Evolutionary conservation across 2,888 invertebrate genomes (phyloP), one percentile per base, ranked within the genome.

Genomic region (Dryocosmus kuriphilus): DNA sequence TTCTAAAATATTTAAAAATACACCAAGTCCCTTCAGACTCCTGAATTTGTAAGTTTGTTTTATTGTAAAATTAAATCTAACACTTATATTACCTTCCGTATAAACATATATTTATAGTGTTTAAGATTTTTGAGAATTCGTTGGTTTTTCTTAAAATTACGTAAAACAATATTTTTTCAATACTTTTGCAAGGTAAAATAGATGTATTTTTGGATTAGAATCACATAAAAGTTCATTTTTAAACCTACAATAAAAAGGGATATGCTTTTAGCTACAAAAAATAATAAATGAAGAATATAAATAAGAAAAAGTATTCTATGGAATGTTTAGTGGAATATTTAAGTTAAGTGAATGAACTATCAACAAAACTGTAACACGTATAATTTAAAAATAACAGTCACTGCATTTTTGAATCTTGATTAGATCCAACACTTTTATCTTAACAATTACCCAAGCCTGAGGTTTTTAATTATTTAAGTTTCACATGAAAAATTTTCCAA

Each of bases 21-120:
- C n/a, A 51, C n/a, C n/a, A n/a, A 51, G 51, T n/a, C 19, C 2
- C n/a, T 51, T n/a, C 19, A 11, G 35, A 32, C 32, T 35, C 11
- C 8, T 27, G 14, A 61, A 30, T 63, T 35, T 63, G 35, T 63
- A 35, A 35, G 35, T 63, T 35, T 4, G 0, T 35, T 22, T 35
- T 63, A 51, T 62, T 63, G 35, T n/a, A 35, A 63, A 63, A 7
- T 30, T 63, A 27, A 5, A 22, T 63, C 63, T 63, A 63, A 63
- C 35, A 35, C 32, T 35, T 62, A 51, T 51, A 51, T n/a, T 51
- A 51, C 8, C n/a, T n/a, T n/a, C 2, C n/a, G 51, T n/a, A 51
- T n/a, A 51, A 51, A 51, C n/a, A n/a, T n/a, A 51, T n/a, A 8
- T 51, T n/a, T 7, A 51, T 2, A 3, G 14, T n/a, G 51, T 51